A percentile compares a stretch with the other conserved stretches of the same genome.
phyloP scores from a whole-genome alignment of 2,888 invertebrate genomes.

The Dorcus parallelipipedus region DNA sequence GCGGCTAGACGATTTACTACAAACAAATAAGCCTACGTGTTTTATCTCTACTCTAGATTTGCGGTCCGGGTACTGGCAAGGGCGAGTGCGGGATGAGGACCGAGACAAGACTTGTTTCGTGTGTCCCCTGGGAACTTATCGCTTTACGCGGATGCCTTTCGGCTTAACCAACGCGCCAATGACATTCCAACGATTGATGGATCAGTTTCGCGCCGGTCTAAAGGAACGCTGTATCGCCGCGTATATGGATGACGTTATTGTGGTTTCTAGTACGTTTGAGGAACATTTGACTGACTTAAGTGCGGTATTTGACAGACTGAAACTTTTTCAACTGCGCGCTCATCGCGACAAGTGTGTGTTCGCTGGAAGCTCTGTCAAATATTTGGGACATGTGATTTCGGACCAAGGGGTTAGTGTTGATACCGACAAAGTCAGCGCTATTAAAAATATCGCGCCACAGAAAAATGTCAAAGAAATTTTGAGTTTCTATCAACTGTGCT shows the following conservation, averaged over 20 bases:
- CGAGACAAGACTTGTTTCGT: slow-evolving; percentile 15
- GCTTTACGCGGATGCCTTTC: slow-evolving; percentile 27
- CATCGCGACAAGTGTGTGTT: slow-evolving; percentile 29
- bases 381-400: slow-evolving; percentile 22
- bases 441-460: slow-evolving; percentile 14
- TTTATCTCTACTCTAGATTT: slow-evolving; percentile 37
- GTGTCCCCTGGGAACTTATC: slow-evolving; percentile 34
- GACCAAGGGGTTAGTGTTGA: slow-evolving; percentile 14
- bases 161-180: slow-evolving; percentile 29
- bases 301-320: slow-evolving; percentile 18
- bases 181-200: slow-evolving; percentile 30
- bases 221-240: slow-evolving; percentile 21
- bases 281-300: slow-evolving; percentile 25
- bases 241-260: slow-evolving; percentile 32
- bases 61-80: slow-evolving; percentile 42
- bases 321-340: slow-evolving; percentile 19
- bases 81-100: slow-evolving; percentile 40
- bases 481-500: slow-evolving; percentile 18
- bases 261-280: slow-evolving; percentile 24
- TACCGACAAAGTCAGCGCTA: slow-evolving; percentile 13
- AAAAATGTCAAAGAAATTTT: slow-evolving; percentile 11
- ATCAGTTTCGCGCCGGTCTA: slow-evolving; percentile 24
- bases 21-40: slow-evolving; percentile 30
- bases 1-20: slow-evolving; percentile 42
- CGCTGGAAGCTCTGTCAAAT: slow-evolving; percentile 16